Percentiles rank a stretch among this genome's conserved stretches.
Conservation (phyloP, 2,888 invertebrate genomes). For the Cataglyphis cursor region DNA sequence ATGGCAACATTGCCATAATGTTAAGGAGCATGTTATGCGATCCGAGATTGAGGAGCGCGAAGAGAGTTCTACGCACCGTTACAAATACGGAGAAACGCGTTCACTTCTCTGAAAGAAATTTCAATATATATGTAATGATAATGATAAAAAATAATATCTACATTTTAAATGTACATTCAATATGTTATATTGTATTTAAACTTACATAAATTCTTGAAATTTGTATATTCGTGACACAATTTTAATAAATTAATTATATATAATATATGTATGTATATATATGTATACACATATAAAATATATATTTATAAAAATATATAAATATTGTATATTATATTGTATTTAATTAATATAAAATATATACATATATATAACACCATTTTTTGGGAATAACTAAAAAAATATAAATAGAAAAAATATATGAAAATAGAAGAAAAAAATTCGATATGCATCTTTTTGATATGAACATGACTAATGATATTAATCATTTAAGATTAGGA, state of each 20-base stretch:
- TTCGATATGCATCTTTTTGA: not conserved
- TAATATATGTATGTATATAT: not conserved
- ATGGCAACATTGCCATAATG: constrained; percentile 19
- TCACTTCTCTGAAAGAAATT: not conserved
- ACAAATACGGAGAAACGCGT: not conserved
- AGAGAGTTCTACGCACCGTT: not conserved
- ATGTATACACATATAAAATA: not conserved
- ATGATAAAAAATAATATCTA: not conserved
- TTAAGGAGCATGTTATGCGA: constrained; percentile 26
- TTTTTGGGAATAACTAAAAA: not conserved
- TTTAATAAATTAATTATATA: constrained; percentile 1
- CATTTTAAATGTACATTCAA: not conserved
- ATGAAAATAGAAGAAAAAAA: not conserved
- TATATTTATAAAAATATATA: not conserved
- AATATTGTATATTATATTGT: not conserved
- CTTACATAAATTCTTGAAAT: not conserved
- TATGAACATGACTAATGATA: constrained; percentile 9
- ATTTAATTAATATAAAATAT: not conserved
- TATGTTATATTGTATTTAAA: not conserved
- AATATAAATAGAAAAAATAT: not conserved
- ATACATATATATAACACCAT: too few species aligned
- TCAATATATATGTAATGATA: not conserved
- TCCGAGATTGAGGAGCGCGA: not conserved
- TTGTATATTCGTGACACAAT: not conserved
- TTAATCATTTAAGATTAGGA: not conserved